Conservation (phyloP, 2,113 vertebrate species). For the Vanacampus margaritifer region DNA sequence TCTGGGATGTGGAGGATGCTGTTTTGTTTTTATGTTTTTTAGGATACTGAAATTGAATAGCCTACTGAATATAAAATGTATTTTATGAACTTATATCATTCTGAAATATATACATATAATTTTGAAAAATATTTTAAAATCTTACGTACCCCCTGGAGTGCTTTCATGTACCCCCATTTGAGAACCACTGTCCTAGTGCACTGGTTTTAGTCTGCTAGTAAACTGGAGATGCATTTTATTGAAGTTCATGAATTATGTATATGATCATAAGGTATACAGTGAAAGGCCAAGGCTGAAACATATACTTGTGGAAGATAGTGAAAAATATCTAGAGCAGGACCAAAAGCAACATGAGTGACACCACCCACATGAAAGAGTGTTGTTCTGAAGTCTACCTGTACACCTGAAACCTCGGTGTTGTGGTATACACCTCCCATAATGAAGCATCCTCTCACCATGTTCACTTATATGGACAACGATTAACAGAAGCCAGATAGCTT, state of each 20-base stretch:
- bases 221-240: conserved; percentile 23
- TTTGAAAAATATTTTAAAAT: no score
- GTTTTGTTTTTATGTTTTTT: no score
- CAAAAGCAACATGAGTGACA: conserved; percentile 56
- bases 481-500: no score
- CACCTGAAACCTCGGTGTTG: conserved; percentile 44
- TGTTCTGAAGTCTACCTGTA: conserved; percentile 61
- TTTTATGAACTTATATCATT: no score
- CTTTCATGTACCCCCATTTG: no score
- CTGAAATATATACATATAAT: no score
- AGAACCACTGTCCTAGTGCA: background rate
- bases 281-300: conserved; percentile 37
- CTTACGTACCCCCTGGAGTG: no score
- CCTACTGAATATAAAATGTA: no score
- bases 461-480: no score
- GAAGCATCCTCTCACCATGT: no score
- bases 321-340: conserved; percentile 52
- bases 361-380: conserved; percentile 51
- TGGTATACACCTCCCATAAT: conserved; percentile 13
- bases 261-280: conserved; percentile 16
- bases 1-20: no score
- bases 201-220: background rate
- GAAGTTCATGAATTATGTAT: conserved; percentile 39
- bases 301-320: conserved; percentile 47
- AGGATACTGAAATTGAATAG: no score